Conservation (phyloP, 2,888 invertebrate genomes). For the Rhaphigaster nebulosa region DNA sequence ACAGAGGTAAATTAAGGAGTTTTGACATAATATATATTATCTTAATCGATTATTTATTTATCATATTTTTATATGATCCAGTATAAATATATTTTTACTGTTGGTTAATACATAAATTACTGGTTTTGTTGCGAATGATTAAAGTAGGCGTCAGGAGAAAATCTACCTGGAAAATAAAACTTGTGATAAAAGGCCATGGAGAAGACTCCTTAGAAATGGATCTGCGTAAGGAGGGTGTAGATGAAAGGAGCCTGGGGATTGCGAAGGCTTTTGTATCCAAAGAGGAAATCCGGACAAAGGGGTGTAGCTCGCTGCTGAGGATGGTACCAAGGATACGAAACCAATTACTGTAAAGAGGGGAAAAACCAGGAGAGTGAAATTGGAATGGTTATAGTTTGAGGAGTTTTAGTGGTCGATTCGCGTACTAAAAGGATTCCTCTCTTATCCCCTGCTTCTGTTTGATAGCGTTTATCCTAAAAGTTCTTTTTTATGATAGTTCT, state of each 20-base stretch:
- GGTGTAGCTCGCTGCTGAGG: conserved; percentile 12
- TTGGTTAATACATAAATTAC: no score
- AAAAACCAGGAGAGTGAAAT: conserved; percentile 31
- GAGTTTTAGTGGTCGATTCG: conserved; percentile 5
- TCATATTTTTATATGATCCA: no score
- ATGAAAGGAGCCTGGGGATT: not conserved
- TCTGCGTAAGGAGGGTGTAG: conserved; percentile 6
- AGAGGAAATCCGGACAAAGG: conserved; percentile 29
- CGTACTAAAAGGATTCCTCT: not conserved
- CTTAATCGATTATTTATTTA: no score
- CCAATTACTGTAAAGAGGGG: conserved; percentile 37
- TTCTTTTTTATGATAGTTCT: not conserved
- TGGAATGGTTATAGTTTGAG: conserved; percentile 37
- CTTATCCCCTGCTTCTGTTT: not conserved
- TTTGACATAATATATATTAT: no score
- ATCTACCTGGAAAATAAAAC: not conserved
- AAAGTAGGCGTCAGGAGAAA: not conserved
- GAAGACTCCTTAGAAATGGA: conserved; percentile 13
- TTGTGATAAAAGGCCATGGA: not conserved
- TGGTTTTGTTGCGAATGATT: not conserved
- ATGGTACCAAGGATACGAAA: conserved; percentile 13
- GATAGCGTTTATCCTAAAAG: not conserved
- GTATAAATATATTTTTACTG: no score
- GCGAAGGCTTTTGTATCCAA: conserved; percentile 33
- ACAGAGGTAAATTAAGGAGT: no score